Evolutionary conservation across 2,797 vertebrate genomes (phyloP).

Genomic region (Phoxinus dragarum): DNA sequence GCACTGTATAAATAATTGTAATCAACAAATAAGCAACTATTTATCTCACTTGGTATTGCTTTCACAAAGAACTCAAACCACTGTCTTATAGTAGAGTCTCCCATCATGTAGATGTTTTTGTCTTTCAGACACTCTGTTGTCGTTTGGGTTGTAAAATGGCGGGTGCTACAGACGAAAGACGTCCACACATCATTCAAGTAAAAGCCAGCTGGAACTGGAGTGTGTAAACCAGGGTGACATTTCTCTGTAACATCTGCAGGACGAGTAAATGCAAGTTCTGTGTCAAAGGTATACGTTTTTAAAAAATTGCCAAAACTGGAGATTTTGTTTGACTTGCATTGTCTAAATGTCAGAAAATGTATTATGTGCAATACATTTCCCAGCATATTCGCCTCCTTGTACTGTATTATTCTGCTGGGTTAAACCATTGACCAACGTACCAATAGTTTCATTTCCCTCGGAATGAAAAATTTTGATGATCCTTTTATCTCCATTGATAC

Average conservation of each 20-base stretch:
- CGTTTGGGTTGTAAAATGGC: conserved; percentile 49
- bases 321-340: not conserved
- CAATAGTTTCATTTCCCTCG: not conserved
- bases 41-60: conserved; percentile 61
- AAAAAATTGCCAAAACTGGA: not conserved
- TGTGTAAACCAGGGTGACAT: conserved; percentile 52
- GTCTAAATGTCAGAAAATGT: not conserved
- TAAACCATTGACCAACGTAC: conserved; percentile 13
- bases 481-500: conserved; percentile 34
- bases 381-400: not conserved
- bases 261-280: not conserved
- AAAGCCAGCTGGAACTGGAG: conserved; percentile 67
- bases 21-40: not conserved
- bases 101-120: conserved; percentile 65
- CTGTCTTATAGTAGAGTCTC: conserved; percentile 68
- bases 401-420: not conserved
- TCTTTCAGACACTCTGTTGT: conserved; percentile 58
- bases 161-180: conserved; percentile 59
- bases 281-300: not conserved
- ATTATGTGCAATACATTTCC: not conserved
- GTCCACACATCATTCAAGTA: conserved; percentile 65
- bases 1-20: not conserved
- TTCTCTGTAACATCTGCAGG: conserved; percentile 15
- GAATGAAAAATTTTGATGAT: conserved; percentile 18
- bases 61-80: conserved; percentile 67